Conservation (phyloP, 2,888 invertebrate genomes). For the Elegia similella region DNA sequence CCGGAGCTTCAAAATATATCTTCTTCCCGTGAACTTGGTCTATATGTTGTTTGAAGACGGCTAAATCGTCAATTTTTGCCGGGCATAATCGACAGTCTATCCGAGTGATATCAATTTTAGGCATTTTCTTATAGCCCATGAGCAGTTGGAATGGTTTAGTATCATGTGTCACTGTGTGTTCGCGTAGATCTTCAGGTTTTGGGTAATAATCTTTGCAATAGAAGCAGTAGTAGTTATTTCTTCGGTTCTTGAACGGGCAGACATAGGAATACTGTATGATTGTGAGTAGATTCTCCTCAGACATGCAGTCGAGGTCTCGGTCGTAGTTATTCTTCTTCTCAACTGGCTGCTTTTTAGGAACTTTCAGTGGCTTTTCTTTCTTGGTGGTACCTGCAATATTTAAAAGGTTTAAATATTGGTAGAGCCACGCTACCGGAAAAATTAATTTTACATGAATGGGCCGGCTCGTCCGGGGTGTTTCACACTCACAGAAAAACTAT, state of each 20-base stretch:
- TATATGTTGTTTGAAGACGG: slow-evolving; percentile 62
- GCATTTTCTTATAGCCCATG: slow-evolving; percentile 73
- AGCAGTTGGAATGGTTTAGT: slow-evolving; percentile 68
- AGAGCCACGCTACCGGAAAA: too few relatives aligned
- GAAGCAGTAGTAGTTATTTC: slow-evolving; percentile 73
- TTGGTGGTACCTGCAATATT: slow-evolving; percentile 39
- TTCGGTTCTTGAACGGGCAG: slow-evolving; percentile 67
- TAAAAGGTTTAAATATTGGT: too few relatives aligned
- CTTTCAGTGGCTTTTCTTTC: slow-evolving; percentile 39
- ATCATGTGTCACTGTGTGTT: slow-evolving; percentile 66
- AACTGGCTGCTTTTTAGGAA: slow-evolving; percentile 45
- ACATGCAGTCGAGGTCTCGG: slow-evolving; percentile 69
- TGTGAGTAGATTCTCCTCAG: slow-evolving; percentile 67
- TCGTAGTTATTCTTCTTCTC: slow-evolving; percentile 67
- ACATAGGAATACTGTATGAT: slow-evolving; percentile 71
- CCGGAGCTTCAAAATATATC: slow-evolving; percentile 69
- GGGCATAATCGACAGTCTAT: slow-evolving; percentile 67
- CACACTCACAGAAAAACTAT: too few relatives aligned
- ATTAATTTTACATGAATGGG: too few relatives aligned
- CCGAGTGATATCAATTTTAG: slow-evolving; percentile 67
- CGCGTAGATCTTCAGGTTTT: slow-evolving; percentile 66
- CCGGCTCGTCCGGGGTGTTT: too few relatives aligned
- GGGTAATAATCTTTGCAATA: slow-evolving; percentile 74
- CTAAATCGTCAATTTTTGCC: slow-evolving; percentile 59
- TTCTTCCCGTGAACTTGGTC: slow-evolving; percentile 65